Evolutionary conservation across 2,113 vertebrate genomes (phyloP), one percentile per base, ranked within the genome.

Genomic region (Chrysochloris asiatica): DNA sequence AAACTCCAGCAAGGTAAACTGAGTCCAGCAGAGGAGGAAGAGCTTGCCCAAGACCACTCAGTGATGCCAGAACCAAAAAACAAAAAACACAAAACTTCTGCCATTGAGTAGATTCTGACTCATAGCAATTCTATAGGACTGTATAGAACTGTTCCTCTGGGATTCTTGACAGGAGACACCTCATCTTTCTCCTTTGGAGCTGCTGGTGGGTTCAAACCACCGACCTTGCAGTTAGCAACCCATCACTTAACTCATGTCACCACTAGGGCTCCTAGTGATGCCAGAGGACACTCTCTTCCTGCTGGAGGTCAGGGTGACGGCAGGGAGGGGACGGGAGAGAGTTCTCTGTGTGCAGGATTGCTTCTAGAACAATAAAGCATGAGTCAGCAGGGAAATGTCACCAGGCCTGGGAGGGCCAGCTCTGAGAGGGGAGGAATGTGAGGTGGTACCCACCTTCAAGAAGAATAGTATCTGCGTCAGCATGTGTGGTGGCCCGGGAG

Each of bases 341-440:
- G 22, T 13, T 4, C 54, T 48, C 63, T 69, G 52, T 11, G 54
- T 65, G 26, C 38, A 8, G 56, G 56, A 24, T 50, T 24, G 24
- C 21, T 12, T 16, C 21, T 38, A 83, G 89, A 88, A 83, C 36
- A 56, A 65, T 72, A 24, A 63, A 69, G 83, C 54, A 54, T 73
- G 89, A 91, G 84, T 94, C 93, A 73, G 81, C 36, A 54, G 21
- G 50, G 26, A 88, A 38, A 45, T 72, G 71, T 87, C 78, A 26
- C n/a, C 14, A 33, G 59, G 21, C 4, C 48, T 76, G 59, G 33
- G 26, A 76, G 36, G 45, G 22, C 48, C 50, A 43, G 8, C 43
- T 87, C 36, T 36, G 71, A 71, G 77, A 77, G 63, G 33, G 63
- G n/a, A 45, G 41, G 17, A 5, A 41, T 80, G 30, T 9, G 26